Evolutionary conservation across 2,888 invertebrate species (phyloP), one percentile per base, ranked within the genome.

Genomic region (Phragmatobia fuliginosa): DNA sequence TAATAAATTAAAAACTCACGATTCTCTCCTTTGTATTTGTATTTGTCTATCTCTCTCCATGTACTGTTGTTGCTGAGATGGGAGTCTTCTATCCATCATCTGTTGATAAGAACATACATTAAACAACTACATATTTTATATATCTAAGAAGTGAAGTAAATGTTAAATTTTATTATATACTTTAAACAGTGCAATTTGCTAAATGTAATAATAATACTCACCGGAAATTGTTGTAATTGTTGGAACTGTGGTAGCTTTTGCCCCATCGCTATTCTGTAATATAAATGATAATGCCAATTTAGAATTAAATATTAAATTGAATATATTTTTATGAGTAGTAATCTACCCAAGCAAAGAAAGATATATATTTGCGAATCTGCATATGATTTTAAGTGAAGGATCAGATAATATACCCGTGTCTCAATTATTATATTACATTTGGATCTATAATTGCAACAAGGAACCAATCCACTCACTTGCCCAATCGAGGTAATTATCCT

Each of bases 31-130:
- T 64, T 90, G 91, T 77, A 90, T 79, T 33, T 84, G 88, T 49
- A 91, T 88, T 76, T 93, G 94, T 75, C 91, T 88, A 68, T 92
- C 91, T 71, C 91, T 88, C 72, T 94, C 90, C 66, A 92, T 38
- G 10, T 71, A 94, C 68, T 94, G 95, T 70, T 95, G 95, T 70
- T 95, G 95, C 71, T 95, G 95, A 25, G 82, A 72, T 69, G 90
- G 90, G 56, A 89, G 89, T 75, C 91, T 85, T 71, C 93, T 85
- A 52, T 94, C 93, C 60, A 94, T 83, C 73, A 96, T 94, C 77
- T 95, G 90, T 45, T 21, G 18, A 61, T 79, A 33, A 67, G 49
- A 21, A 56, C 28, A 33, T 18, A 70, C 78, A 83, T 73, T 81
- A 75, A 0, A 79, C 4, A 14, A 4, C 2, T 56, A n/a, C n/a